phyloP scores from a whole-genome alignment of 1,140 invertebrate species.

The Helicoverpa armigera region DNA sequence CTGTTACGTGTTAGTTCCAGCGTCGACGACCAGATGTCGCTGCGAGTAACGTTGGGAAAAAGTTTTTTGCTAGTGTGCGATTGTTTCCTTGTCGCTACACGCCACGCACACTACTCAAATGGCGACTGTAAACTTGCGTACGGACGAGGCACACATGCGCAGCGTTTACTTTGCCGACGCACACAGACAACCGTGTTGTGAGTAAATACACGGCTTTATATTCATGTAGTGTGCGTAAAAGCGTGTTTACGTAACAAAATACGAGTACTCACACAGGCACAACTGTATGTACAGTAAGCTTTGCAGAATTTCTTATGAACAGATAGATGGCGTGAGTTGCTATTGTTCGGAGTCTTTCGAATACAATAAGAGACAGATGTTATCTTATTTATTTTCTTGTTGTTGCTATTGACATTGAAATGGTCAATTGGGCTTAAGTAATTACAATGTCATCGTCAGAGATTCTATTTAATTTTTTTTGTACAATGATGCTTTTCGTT shows the following conservation, averaged over 20 bases:
- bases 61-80: conserved; percentile 63
- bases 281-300: conserved; percentile 42
- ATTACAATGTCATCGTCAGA: background rate
- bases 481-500: too few species aligned
- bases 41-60: conserved; percentile 65
- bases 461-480: background rate
- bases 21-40: conserved; percentile 73
- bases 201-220: conserved; percentile 35
- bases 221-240: conserved; percentile 50
- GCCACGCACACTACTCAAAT: conserved; percentile 26
- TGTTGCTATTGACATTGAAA: conserved; percentile 31
- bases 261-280: conserved; percentile 34
- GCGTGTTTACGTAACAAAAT: conserved; percentile 50
- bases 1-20: conserved; percentile 59
- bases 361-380: background rate
- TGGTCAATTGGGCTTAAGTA: background rate
- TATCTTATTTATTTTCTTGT: conserved; percentile 16
- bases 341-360: background rate
- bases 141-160: conserved; percentile 42
- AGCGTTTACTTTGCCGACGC: conserved; percentile 29
- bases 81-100: conserved; percentile 38
- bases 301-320: conserved; percentile 35
- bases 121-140: conserved; percentile 42
- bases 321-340: conserved; percentile 55
- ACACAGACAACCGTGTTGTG: conserved; percentile 38